Evolutionary conservation across 2,888 invertebrate species (phyloP).

Genomic region (Bugula neritina): DNA sequence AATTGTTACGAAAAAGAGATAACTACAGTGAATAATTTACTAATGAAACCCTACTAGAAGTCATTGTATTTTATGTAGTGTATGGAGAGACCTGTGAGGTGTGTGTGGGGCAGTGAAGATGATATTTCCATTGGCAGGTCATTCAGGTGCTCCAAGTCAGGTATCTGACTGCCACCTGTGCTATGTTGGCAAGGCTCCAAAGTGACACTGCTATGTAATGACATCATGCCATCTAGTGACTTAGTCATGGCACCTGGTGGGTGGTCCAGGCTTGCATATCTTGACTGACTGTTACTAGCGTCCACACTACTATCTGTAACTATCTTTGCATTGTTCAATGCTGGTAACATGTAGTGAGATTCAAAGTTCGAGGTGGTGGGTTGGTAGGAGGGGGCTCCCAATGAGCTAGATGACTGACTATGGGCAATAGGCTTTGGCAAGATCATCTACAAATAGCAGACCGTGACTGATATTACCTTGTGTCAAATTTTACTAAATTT

Average conservation of each 20-base stretch:
- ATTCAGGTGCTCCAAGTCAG: neutral
- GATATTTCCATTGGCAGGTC: neutral
- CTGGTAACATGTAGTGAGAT: neutral
- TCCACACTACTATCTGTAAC: too few species aligned
- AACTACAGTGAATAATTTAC: too few species aligned
- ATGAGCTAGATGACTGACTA: neutral
- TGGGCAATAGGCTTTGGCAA: neutral
- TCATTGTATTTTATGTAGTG: too few species aligned
- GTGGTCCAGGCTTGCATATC: neutral
- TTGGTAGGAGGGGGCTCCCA: neutral
- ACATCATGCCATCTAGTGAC: neutral
- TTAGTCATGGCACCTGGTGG: neutral
- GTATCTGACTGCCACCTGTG: neutral
- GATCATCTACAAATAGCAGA: neutral
- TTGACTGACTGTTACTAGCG: neutral
- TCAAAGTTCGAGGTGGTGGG: neutral
- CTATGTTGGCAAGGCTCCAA: neutral
- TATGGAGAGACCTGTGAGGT: neutral
- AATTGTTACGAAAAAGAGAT: too few species aligned
- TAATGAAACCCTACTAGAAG: too few species aligned
- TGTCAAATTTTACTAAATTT: too few species aligned
- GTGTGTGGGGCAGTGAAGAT: neutral
- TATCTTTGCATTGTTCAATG: neutral
- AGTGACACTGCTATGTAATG: neutral
- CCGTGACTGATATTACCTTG: too few species aligned